Conservation (phyloP, 2,797 vertebrate genomes). For the Monodelphis domestica region DNA sequence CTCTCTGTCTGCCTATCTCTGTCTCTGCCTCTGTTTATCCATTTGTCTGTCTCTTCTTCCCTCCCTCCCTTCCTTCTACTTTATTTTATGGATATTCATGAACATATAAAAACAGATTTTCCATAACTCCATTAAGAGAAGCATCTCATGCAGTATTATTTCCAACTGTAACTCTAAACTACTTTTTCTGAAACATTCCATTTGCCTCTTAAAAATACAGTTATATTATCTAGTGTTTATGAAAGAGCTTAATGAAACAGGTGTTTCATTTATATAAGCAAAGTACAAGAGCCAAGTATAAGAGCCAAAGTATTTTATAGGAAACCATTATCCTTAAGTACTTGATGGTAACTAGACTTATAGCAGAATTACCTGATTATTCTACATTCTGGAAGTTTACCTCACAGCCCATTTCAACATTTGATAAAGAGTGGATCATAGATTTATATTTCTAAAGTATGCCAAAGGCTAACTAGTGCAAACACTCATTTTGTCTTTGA, state of each 20-base stretch:
- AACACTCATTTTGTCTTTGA: background rate
- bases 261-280: slow-evolving; percentile 16
- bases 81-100: background rate
- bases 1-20: background rate
- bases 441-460: background rate
- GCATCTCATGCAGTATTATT: background rate
- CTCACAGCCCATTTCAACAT: slow-evolving; percentile 7
- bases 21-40: background rate
- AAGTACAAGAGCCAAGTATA: slow-evolving; percentile 7
- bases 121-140: background rate
- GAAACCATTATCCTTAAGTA: slow-evolving; percentile 11
- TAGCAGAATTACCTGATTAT: background rate
- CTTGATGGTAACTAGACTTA: background rate
- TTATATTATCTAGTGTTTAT: background rate
- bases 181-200: background rate
- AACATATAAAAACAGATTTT: background rate
- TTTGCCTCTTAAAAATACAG: background rate
- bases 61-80: background rate
- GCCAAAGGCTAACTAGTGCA: background rate
- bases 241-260: background rate
- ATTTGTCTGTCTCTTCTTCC: background rate
- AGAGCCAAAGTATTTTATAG: slow-evolving; percentile 24
- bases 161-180: background rate
- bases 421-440: background rate
- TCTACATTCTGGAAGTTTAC: background rate